Conservation (phyloP, 2,888 invertebrate species). For the Myathropa florea region DNA sequence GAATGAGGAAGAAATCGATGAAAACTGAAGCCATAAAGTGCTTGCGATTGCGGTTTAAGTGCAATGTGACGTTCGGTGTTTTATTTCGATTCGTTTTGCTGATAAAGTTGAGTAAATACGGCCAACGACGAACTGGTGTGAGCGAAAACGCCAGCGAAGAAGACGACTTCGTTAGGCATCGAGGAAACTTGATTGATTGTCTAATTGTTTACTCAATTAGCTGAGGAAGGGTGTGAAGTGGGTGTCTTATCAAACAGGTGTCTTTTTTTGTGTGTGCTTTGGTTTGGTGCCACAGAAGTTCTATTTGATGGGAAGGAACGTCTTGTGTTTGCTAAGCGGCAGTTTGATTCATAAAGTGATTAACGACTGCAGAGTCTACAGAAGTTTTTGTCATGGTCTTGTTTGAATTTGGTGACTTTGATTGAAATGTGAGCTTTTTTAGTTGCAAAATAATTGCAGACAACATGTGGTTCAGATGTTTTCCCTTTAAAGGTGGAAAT, state of each 20-base stretch:
- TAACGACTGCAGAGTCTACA: background rate
- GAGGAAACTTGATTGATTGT: conserved; percentile 20
- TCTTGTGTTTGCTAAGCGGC: background rate
- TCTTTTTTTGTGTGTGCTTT: background rate
- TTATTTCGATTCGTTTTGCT: conserved; percentile 12
- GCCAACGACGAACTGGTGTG: background rate
- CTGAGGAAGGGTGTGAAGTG: background rate
- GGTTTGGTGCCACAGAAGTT: background rate
- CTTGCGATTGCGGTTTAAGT: conserved; percentile 40
- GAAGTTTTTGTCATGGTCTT: background rate
- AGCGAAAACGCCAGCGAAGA: background rate
- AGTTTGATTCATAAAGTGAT: background rate
- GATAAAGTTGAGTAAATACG: conserved; percentile 40
- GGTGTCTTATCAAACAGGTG: conserved; percentile 2
- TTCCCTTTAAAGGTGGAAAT: too few species aligned
- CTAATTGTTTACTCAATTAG: conserved; percentile 36
- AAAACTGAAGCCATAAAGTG: background rate
- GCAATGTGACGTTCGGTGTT: conserved; percentile 37
- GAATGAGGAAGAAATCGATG: background rate
- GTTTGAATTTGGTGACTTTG: background rate
- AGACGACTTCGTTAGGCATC: background rate
- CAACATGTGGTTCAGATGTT: too few species aligned
- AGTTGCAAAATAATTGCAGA: too few species aligned
- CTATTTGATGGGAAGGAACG: background rate
- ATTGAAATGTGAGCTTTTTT: too few species aligned